Evolutionary conservation across 92 coral and sea anemone genomes (phyloP), one percentile per base, ranked within the genome.

Genomic region (Virgularia gustaviana): DNA sequence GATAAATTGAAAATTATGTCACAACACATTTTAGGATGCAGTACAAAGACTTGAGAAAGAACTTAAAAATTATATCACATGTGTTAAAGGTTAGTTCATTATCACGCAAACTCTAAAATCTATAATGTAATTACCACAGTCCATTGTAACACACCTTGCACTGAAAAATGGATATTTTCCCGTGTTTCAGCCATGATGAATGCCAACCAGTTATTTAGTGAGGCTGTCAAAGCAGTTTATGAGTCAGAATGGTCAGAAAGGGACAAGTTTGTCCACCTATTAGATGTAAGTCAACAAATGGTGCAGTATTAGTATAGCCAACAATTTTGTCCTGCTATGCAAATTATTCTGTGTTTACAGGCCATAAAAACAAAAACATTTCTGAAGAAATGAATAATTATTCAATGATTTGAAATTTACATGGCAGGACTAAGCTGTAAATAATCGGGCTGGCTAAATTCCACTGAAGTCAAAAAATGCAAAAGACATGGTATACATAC

Each of bases 11-110:
- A 15, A 15, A 15, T 4, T 9, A 8, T 18, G 25, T 55, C 31
- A 27, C 35, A 6, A n/a, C 6, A 0, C 23, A 65, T 76, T 56
- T 24, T 19, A 92, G 98, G 81, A 88, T 35, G 96, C 98, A 60
- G 98, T 95, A 39, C 98, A 92, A 68, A 89, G 96, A 49, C 81
- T 92, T 54, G 96, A 92, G 53, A 92, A 92, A 72, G 98, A 92
- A 63, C 86, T 92, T 55, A 92, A 89, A 64, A 92, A 92, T 65
- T 92, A 92, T 73, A 88, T 88, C 44, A 58, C 85, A 19, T 92
- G 98, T 36, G 81, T 92, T 36, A 92, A 85, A 89, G 98, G 98
- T 90, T 35, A 77, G 56, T 33, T 12, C 41, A 30, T 28, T 42
- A 31, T 24, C n/a, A n/a, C n/a, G n/a, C n/a, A n/a, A n/a, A n/a